Evolutionary conservation across 2,888 invertebrate species (phyloP).

Genomic region (Willowsia nigromaculata): DNA sequence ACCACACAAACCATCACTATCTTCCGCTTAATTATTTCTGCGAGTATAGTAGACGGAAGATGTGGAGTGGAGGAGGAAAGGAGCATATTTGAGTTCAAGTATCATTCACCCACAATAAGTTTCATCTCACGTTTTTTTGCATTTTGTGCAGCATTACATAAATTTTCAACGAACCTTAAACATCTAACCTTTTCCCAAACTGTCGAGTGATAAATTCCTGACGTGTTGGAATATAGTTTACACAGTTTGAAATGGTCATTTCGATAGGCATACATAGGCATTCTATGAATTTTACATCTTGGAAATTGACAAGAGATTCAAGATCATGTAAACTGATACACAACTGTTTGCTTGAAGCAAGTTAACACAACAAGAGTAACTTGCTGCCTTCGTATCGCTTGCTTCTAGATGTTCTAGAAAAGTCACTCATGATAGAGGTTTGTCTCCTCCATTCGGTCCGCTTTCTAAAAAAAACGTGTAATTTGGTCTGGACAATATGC

Average conservation of each 20-base stretch:
- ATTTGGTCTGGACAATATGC: conserved; percentile 35
- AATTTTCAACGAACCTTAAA: not conserved
- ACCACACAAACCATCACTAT: not conserved
- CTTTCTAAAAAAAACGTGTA: not conserved
- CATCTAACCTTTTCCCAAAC: not conserved
- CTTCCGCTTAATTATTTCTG: conserved; percentile 32
- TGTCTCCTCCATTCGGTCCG: not conserved
- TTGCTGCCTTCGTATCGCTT: not conserved
- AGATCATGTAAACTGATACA: conserved; percentile 13
- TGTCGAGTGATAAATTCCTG: not conserved
- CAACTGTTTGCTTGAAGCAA: not conserved
- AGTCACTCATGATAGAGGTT: not conserved
- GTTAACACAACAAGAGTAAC: not conserved
- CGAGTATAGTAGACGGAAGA: not conserved
- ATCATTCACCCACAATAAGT: not conserved
- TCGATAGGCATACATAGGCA: not conserved
- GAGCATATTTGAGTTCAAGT: not conserved
- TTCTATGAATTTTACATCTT: not conserved
- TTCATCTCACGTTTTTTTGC: not conserved
- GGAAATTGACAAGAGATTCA: not conserved
- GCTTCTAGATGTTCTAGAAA: not conserved
- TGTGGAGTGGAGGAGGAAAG: not conserved
- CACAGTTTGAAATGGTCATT: not conserved
- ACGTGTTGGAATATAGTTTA: not conserved
- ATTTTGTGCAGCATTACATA: not conserved